A percentile compares a stretch with the other conserved stretches of the same genome.
These are phyloP conservation scores for Petrocephalus schoutedeni DNA, from an alignment of 2,797 vertebrate genomes.

Conservation along the genomic window DNA sequence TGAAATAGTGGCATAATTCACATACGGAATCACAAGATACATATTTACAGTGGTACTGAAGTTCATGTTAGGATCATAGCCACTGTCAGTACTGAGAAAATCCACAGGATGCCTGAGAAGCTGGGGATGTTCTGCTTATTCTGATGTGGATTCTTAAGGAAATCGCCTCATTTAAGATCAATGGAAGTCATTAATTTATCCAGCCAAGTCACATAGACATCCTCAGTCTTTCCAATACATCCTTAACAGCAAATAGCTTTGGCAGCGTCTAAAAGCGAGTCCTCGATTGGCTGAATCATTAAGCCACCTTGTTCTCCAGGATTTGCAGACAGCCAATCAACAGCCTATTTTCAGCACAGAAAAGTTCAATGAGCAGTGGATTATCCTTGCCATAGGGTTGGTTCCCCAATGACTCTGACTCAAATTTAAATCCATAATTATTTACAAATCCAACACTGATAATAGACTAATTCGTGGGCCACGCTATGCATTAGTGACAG, in stretches of 20 bases:
- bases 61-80: not conserved
- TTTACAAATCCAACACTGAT: not conserved
- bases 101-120: not conserved
- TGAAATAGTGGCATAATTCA: not conserved
- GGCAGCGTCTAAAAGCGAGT: not conserved
- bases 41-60: not conserved
- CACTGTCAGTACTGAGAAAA: not conserved
- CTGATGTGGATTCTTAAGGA: not conserved
- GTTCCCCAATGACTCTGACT: not conserved
- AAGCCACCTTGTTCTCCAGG: not conserved
- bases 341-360: not conserved
- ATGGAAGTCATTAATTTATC: not conserved
- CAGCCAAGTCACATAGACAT: not conserved
- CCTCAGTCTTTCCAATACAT: not conserved
- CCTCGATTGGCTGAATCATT: not conserved
- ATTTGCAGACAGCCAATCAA: not conserved
- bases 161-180: not conserved
- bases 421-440: not conserved
- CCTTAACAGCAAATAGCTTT: not conserved
- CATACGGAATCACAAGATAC: not conserved
- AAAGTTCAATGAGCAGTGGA: not conserved
- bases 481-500: not conserved
- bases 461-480: not conserved
- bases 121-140: not conserved
- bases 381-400: not conserved